phyloP scores from a whole-genome alignment of 2,888 invertebrate species.

The Rapana venosa region DNA sequence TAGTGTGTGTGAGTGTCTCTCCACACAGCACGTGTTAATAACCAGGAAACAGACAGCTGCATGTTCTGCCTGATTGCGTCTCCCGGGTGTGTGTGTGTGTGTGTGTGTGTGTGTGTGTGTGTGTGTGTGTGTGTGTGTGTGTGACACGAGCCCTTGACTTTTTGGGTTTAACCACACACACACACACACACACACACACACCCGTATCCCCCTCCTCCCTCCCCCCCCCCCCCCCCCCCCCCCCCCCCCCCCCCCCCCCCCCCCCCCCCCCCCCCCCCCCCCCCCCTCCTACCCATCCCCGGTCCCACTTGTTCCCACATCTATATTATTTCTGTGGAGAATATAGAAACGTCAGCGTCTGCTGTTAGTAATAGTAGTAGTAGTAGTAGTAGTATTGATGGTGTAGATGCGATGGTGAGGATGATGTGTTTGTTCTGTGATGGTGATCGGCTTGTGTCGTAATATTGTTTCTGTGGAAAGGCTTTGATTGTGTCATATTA shows the following conservation, averaged over 20 bases:
- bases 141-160: neutral
- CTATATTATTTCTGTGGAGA: neutral
- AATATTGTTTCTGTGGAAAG: too few relatives aligned
- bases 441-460: too few relatives aligned
- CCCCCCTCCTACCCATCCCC: neutral
- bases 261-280: neutral
- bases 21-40: too few relatives aligned
- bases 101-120: neutral
- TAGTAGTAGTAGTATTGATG: neutral
- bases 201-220: neutral
- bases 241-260: neutral
- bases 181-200: conserved; percentile 6
- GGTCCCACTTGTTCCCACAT: neutral
- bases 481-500: too few relatives aligned
- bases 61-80: neutral
- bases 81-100: neutral
- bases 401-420: too few relatives aligned
- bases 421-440: too few relatives aligned
- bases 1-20: neutral
- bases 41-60: neutral
- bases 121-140: neutral
- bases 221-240: neutral
- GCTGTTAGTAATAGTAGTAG: neutral
- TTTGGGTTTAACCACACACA: neutral
- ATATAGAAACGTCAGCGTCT: neutral